Conservation (phyloP, 2,797 vertebrate species). For the Silurus aristotelis region DNA sequence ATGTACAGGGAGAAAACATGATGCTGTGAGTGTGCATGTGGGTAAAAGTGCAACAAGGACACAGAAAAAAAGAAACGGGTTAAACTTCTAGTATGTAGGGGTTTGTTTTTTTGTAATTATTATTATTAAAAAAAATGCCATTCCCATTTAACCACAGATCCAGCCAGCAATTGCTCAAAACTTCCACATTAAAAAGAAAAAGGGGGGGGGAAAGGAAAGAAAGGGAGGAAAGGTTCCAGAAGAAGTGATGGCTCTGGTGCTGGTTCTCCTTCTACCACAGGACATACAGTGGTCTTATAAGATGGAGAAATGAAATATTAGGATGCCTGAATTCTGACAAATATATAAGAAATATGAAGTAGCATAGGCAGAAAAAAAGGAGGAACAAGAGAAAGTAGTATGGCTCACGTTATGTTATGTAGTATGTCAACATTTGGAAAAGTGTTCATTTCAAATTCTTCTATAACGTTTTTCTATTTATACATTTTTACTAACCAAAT, state of each 20-base stretch:
- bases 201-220: slow-evolving; percentile 55
- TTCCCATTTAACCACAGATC: slow-evolving; percentile 78
- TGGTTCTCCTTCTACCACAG: slow-evolving; percentile 76
- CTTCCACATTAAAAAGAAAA: slow-evolving; percentile 80
- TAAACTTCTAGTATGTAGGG: slow-evolving; percentile 75
- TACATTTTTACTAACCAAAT: neutral
- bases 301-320: slow-evolving; percentile 50
- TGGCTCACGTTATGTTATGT: neutral
- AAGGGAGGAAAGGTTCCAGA: slow-evolving; percentile 67
- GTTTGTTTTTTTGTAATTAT: slow-evolving; percentile 60
- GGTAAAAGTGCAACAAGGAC: slow-evolving; percentile 36
- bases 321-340: neutral
- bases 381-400: slow-evolving; percentile 51
- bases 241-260: slow-evolving; percentile 74
- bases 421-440: neutral
- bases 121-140: slow-evolving; percentile 73
- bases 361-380: slow-evolving; percentile 39
- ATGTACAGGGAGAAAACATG: neutral
- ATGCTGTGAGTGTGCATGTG: slow-evolving; percentile 46
- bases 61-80: slow-evolving; percentile 70
- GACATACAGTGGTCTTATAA: slow-evolving; percentile 73
- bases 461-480: neutral
- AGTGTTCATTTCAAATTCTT: neutral
- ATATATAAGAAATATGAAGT: neutral
- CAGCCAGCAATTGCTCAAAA: slow-evolving; percentile 81